Conservation (phyloP, 2,113 vertebrate genomes). For the Anthoscopus minutus region DNA sequence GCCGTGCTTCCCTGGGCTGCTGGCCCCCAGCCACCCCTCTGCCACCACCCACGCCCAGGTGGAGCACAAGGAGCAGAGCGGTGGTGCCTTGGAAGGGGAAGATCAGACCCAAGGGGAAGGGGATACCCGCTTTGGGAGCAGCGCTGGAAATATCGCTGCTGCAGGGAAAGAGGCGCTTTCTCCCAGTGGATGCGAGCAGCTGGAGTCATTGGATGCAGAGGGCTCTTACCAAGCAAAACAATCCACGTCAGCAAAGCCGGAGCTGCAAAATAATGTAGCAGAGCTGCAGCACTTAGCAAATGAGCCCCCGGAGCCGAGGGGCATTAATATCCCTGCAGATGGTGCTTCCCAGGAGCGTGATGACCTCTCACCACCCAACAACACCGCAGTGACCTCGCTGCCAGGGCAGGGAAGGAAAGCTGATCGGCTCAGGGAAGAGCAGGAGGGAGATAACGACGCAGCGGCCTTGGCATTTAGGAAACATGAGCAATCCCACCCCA, state of each 20-base stretch:
- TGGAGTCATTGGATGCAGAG: neutral
- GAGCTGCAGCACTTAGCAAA: neutral
- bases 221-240: neutral
- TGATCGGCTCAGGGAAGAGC: neutral
- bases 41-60: neutral
- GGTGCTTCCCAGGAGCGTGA: neutral
- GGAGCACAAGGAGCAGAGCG: neutral
- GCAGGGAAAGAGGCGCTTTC: neutral
- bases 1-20: neutral
- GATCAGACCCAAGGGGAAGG: neutral
- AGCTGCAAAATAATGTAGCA: neutral
- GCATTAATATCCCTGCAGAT: conserved; percentile 29
- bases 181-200: neutral
- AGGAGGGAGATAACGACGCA: conserved; percentile 37
- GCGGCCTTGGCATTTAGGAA: conserved; percentile 60
- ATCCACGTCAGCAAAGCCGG: neutral
- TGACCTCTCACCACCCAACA: conserved; percentile 19
- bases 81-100: neutral
- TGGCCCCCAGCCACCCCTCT: neutral
- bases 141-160: neutral
- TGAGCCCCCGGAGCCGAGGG: neutral
- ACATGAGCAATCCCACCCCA: neutral
- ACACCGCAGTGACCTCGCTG: neutral
- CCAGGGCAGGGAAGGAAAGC: conserved; percentile 2
- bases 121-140: neutral